Percentiles rank a stretch among this genome's conserved stretches.
Conservation (phyloP, 2,113 vertebrate genomes). For the Psammodynastes pulverulentus region DNA sequence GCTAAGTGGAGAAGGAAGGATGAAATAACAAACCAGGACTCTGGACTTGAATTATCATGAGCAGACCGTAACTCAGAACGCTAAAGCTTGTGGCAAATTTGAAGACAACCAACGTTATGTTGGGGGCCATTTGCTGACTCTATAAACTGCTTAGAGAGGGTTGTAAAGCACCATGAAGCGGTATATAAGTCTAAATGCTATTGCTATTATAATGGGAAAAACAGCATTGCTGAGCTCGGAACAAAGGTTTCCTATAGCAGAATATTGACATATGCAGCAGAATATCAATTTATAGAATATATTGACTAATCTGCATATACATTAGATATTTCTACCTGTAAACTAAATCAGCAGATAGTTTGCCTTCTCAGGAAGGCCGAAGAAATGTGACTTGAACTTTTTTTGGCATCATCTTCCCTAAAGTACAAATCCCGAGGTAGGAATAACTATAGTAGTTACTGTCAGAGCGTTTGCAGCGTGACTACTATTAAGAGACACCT, state of each 20-base stretch:
- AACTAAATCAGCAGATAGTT: background rate
- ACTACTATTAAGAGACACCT: too few species aligned
- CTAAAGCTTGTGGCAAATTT: background rate
- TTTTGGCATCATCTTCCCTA: background rate
- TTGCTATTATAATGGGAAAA: background rate
- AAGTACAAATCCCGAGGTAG: background rate
- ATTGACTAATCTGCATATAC: background rate
- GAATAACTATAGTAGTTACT: too few species aligned
- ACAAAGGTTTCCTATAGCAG: background rate
- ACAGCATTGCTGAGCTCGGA: background rate
- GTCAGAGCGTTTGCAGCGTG: too few species aligned
- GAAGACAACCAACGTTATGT: background rate
- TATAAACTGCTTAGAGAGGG: too few species aligned
- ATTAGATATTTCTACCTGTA: background rate
- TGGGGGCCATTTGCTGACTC: too few species aligned
- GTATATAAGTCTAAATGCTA: too few species aligned
- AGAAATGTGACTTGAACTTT: background rate
- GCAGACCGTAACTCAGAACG: background rate
- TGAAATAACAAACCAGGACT: slow-evolving; percentile 31
- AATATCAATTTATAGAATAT: background rate
- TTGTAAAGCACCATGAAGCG: too few species aligned
- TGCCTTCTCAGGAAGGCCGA: background rate
- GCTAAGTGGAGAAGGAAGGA: background rate
- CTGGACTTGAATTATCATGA: background rate
- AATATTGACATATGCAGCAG: background rate